phyloP scores from a whole-genome alignment of 1,140 invertebrate genomes.

The Bombus soroeensis region DNA sequence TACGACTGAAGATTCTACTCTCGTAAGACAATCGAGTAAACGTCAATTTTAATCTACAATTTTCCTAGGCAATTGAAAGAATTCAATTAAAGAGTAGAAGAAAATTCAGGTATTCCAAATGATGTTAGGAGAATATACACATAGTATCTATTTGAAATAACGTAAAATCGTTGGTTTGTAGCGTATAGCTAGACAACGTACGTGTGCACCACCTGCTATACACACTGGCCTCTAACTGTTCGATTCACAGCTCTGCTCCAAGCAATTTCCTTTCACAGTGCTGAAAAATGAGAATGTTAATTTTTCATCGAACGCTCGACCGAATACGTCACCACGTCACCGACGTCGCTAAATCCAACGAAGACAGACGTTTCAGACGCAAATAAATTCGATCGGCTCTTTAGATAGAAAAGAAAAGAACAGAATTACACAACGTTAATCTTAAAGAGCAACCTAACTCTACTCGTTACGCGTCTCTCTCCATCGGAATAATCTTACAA shows the following conservation, averaged over 20 bases:
- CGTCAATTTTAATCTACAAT: no score
- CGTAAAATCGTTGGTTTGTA: conserved; percentile 7
- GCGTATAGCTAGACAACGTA: conserved; percentile 4
- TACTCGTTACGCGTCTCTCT: no score
- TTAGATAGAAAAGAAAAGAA: not conserved
- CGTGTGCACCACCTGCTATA: conserved; percentile 61
- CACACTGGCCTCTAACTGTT: conserved; percentile 43
- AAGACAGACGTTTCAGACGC: no score
- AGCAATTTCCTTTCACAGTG: conserved; percentile 16
- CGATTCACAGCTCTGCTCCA: conserved; percentile 22
- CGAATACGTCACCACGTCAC: no score
- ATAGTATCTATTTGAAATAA: not conserved
- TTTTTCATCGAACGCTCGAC: conserved; percentile 1
- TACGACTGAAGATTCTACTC: not conserved
- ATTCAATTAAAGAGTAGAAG: not conserved
- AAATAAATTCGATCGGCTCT: not conserved
- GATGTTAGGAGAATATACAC: not conserved
- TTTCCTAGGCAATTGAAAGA: not conserved
- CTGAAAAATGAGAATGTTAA: conserved; percentile 30
- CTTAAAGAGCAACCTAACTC: no score
- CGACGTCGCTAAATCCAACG: not conserved
- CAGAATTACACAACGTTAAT: not conserved
- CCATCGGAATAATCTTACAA: no score
- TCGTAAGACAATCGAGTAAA: not conserved
- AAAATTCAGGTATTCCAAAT: not conserved